These are phyloP conservation scores for Drosophila meridionalis DNA, from an alignment of 2,888 invertebrate species.

Conservation along the genomic window DNA sequence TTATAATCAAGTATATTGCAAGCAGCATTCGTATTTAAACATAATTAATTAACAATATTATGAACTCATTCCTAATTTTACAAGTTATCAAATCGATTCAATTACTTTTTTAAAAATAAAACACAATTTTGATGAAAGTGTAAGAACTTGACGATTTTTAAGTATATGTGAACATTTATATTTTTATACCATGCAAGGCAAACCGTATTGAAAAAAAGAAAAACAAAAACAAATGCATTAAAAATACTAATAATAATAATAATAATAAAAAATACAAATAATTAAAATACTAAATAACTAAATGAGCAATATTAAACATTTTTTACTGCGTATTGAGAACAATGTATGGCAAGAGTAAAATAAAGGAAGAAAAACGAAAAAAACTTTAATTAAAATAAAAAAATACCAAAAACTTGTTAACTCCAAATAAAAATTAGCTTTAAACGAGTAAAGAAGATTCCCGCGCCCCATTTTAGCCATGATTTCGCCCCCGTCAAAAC, in stretches of 20 bases:
- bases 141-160: conserved; percentile 67
- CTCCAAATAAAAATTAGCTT: conserved; percentile 71
- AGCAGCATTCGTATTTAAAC: conserved; percentile 30
- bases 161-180: conserved; percentile 77
- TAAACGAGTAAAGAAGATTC: conserved; percentile 46
- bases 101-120: conserved; percentile 47
- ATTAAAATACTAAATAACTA: conserved; percentile 35
- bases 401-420: conserved; percentile 41
- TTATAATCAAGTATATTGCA: conserved; percentile 22
- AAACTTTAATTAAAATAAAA: not conserved
- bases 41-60: conserved; percentile 31
- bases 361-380: conserved; percentile 9
- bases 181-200: conserved; percentile 78
- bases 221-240: conserved; percentile 40
- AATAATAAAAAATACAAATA: conserved; percentile 22
- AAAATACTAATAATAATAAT: conserved; percentile 29
- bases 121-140: conserved; percentile 45
- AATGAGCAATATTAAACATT: conserved; percentile 58
- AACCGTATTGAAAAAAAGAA: conserved; percentile 46
- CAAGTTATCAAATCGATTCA: conserved; percentile 54
- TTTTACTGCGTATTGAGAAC: conserved; percentile 63
- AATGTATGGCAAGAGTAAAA: conserved; percentile 55
- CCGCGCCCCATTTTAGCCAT: conserved; percentile 29
- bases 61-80: conserved; percentile 49
- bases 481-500: conserved; percentile 8